A percentile compares a stretch with the other conserved stretches of the same genome.
phyloP scores from a whole-genome alignment of 2,113 vertebrate genomes.

The Patagioenas fasciata region DNA sequence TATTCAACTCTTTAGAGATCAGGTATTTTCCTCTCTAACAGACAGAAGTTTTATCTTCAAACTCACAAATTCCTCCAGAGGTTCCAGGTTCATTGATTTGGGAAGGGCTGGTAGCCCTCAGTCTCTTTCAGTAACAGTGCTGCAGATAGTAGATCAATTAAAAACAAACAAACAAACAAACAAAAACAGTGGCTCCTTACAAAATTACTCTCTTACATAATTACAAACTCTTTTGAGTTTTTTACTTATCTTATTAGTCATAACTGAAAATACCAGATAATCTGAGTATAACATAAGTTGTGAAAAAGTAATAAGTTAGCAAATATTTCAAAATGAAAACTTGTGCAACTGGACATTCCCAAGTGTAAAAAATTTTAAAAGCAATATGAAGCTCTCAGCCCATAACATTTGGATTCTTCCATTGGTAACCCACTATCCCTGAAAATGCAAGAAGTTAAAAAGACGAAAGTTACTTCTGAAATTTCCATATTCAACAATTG shows the following conservation, averaged over 20 bases:
- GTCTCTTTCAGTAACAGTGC: not conserved
- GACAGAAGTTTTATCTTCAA: not conserved
- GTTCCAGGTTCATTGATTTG: not conserved
- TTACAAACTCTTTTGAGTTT: not conserved
- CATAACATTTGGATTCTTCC: not conserved
- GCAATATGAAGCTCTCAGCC: rapidly evolving
- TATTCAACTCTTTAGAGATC: constrained; percentile 39
- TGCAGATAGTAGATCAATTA: not conserved
- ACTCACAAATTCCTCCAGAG: not conserved
- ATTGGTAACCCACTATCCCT: rapidly evolving
- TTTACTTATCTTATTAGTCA: not conserved
- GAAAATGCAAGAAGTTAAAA: not conserved
- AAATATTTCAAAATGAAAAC: not conserved
- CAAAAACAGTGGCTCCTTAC: not conserved
- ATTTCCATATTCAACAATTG: not conserved
- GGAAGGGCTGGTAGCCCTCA: not conserved
- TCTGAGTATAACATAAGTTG: not conserved
- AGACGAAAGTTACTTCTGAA: not conserved
- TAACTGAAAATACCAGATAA: not conserved
- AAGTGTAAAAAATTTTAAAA: not conserved
- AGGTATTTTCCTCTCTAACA: not conserved
- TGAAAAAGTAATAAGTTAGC: not conserved
- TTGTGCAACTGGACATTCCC: not conserved
- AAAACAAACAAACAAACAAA: not conserved
- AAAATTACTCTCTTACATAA: not conserved